These are phyloP conservation scores for Crenichthys baileyi DNA, from an alignment of 2,797 vertebrate genomes.

Conservation along the genomic window DNA sequence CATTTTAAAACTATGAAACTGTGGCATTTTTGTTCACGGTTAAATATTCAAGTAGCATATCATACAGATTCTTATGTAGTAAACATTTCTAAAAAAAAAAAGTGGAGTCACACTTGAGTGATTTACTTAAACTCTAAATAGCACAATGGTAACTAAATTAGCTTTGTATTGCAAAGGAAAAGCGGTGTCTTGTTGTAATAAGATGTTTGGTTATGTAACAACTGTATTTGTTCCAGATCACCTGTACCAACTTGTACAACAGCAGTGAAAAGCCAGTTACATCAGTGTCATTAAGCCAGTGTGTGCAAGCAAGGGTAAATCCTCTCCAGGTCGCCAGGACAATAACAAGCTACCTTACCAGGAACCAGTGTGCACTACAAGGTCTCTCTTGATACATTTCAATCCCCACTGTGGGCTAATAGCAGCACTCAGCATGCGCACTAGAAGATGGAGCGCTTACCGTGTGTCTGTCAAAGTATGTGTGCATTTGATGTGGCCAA, in stretches of 20 bases:
- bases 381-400: conserved; percentile 66
- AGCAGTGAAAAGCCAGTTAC: conserved; percentile 32
- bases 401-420: conserved; percentile 62
- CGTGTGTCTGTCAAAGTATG: conserved; percentile 20
- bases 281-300: conserved; percentile 52
- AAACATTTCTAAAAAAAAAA: background rate
- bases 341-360: conserved; percentile 59
- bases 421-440: conserved; percentile 60
- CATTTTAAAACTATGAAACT: background rate
- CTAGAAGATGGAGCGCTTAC: conserved; percentile 35
- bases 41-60: background rate
- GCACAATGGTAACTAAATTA: background rate
- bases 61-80: background rate
- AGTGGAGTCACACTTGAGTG: background rate
- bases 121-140: background rate
- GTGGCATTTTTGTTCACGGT: background rate
- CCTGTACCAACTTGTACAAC: conserved; percentile 16
- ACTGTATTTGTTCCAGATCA: conserved; percentile 21
- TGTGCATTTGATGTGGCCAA: conserved; percentile 17
- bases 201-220: conserved; percentile 31
- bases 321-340: conserved; percentile 41
- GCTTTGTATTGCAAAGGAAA: background rate
- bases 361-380: conserved; percentile 55
- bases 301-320: conserved; percentile 37
- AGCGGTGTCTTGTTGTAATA: background rate